These are phyloP conservation scores for Chamaetylas fuelleborni DNA, from an alignment of 2,113 vertebrate species.

Conservation along the genomic window DNA sequence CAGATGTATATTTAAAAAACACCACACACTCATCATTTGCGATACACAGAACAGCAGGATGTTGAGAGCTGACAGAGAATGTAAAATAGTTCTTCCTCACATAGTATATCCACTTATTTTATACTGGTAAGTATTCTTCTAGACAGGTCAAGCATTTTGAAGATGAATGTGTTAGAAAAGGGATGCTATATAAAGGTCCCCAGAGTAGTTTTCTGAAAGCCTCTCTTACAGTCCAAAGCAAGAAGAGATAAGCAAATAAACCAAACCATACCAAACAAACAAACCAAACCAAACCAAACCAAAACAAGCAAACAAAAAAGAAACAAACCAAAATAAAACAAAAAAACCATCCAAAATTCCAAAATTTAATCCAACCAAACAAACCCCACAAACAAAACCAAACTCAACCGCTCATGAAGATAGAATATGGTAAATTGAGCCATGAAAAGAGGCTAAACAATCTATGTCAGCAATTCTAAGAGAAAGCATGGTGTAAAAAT, in stretches of 20 bases:
- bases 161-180: background rate
- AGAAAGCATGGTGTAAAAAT: background rate
- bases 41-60: background rate
- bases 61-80: background rate
- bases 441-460: background rate
- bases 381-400: background rate
- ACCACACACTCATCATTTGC: background rate
- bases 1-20: background rate
- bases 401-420: background rate
- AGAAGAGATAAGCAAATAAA: background rate
- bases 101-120: background rate
- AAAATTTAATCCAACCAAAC: background rate
- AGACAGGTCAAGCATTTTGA: background rate
- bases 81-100: background rate
- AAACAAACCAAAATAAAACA: background rate
- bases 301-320: background rate
- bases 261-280: background rate
- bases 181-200: background rate
- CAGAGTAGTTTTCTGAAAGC: background rate
- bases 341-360: fast-evolving
- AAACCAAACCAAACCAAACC: too few species aligned
- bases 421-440: background rate
- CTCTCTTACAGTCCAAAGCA: background rate
- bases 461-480: background rate
- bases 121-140: background rate